A percentile compares a stretch with the other conserved stretches of the same genome.
These are phyloP conservation scores for Platorchestia sp. DNA, from an alignment of 1,140 invertebrate genomes.

Conservation along the genomic window DNA sequence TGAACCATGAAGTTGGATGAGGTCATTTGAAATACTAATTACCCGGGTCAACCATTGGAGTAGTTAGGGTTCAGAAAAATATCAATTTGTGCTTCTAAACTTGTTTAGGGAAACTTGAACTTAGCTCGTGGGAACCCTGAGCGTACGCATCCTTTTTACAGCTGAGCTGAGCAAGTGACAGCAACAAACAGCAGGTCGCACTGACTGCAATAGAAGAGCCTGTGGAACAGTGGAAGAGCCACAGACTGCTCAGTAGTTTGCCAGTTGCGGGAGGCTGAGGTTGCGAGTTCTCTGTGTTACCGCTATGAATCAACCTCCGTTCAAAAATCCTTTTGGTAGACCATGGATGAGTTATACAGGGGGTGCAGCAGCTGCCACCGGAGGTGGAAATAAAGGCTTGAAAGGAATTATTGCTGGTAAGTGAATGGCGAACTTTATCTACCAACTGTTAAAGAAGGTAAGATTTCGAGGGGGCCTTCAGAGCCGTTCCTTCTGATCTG, in stretches of 20 bases:
- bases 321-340: slow-evolving; percentile 46
- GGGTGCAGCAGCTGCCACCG: slow-evolving; percentile 78
- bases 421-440: slow-evolving; percentile 4
- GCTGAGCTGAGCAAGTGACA: background rate
- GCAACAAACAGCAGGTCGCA: background rate
- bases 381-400: slow-evolving; percentile 75
- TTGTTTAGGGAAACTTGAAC: background rate
- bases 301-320: background rate
- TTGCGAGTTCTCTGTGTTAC: background rate
- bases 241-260: background rate
- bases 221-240: too few species aligned
- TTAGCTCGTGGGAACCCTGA: background rate
- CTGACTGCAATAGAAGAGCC: background rate
- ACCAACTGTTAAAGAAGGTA: background rate
- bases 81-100: background rate
- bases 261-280: background rate
- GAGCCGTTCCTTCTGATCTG: background rate
- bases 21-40: too few species aligned
- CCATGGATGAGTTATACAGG: slow-evolving; percentile 71
- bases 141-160: background rate
- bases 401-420: slow-evolving; percentile 87
- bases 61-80: too few species aligned
- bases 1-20: too few species aligned
- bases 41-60: too few species aligned
- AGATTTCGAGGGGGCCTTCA: background rate